Evolutionary conservation across 2,113 vertebrate genomes (phyloP).

Genomic region (Rhabdornis inornatus): DNA sequence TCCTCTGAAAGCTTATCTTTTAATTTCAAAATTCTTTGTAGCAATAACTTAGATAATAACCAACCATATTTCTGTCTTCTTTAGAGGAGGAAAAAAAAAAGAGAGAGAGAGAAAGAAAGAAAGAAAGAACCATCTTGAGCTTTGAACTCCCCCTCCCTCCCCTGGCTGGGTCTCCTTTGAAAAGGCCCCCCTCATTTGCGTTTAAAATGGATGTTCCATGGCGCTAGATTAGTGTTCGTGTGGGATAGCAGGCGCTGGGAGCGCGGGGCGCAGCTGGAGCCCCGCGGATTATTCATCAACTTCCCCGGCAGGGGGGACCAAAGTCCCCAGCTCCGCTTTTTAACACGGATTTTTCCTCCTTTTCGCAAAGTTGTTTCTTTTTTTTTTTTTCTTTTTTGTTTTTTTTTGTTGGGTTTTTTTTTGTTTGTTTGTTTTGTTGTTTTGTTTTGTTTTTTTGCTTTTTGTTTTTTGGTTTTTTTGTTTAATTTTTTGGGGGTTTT

Average conservation of each 20-base stretch:
- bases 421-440: too few relatives aligned
- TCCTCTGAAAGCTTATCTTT: conserved; percentile 74
- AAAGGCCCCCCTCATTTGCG: conserved; percentile 79
- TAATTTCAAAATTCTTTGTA: conserved; percentile 79
- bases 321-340: conserved; percentile 12
- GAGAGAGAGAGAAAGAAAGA: background rate
- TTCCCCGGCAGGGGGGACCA: conserved; percentile 81
- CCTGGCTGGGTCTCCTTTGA: conserved; percentile 61
- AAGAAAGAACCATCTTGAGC: conserved; percentile 55
- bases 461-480: too few relatives aligned
- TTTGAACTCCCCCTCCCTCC: conserved; percentile 73
- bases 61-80: conserved; percentile 73
- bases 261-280: conserved; percentile 77
- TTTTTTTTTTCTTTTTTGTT: too few relatives aligned
- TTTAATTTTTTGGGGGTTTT: too few relatives aligned
- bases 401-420: too few relatives aligned
- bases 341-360: background rate
- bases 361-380: background rate
- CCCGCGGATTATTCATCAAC: conserved; percentile 80
- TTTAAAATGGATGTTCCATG: conserved; percentile 75
- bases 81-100: conserved; percentile 28
- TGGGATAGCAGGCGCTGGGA: conserved; percentile 73
- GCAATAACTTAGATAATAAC: conserved; percentile 78
- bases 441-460: too few relatives aligned
- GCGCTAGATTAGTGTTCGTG: conserved; percentile 74